Percentiles rank a stretch among this genome's conserved stretches.
These are phyloP conservation scores for Sylvicola cinctus DNA, from an alignment of 2,888 invertebrate species.

Conservation along the genomic window DNA sequence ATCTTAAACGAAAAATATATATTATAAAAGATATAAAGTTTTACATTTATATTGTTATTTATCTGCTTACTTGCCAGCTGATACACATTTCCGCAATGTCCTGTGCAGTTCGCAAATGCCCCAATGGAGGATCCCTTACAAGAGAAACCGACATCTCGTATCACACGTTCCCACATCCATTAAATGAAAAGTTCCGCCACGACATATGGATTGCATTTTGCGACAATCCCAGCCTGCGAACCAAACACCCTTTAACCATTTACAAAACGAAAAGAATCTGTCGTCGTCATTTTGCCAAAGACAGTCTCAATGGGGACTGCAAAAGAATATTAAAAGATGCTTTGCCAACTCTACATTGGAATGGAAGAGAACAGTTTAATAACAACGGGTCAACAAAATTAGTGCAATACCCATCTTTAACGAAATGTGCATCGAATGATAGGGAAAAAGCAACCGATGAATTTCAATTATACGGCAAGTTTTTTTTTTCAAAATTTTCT, in stretches of 20 bases:
- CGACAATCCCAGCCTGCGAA: conserved; percentile 2
- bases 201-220: not conserved
- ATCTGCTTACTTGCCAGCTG: no score
- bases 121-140: no score
- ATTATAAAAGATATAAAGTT: no score
- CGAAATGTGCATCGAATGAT: not conserved
- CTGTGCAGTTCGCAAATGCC: no score
- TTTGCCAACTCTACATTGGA: conserved; percentile 1
- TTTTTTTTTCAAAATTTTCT: no score
- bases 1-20: no score
- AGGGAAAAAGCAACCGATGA: not conserved
- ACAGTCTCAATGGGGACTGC: conserved; percentile 5
- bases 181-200: not conserved
- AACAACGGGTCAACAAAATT: no score
- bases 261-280: conserved; percentile 4
- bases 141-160: no score
- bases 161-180: conserved; percentile 6
- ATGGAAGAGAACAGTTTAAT: not conserved
- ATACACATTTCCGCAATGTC: no score
- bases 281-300: conserved; percentile 5
- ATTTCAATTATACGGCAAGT: no score
- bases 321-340: conserved; percentile 1
- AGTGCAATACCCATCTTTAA: no score
- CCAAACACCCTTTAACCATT: not conserved
- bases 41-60: no score